Evolutionary conservation across 2,113 vertebrate genomes (phyloP), one percentile per base, ranked within the genome.

Genomic region (Apteryx mantelli): DNA sequence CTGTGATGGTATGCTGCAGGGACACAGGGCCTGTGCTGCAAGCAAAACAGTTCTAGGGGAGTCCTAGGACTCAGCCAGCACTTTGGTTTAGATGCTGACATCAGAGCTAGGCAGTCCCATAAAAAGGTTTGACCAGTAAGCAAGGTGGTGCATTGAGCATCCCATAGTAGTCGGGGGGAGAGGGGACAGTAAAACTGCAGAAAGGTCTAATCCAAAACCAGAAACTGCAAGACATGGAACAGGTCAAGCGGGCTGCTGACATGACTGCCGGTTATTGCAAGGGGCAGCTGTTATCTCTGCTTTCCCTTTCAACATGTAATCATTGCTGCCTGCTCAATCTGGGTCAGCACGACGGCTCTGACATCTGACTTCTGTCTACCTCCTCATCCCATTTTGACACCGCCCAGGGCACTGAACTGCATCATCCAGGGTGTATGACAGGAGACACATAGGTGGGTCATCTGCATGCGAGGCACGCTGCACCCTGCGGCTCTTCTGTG

Each of bases 201-300:
- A 65, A 44, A 52, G 14, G 19, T 21, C 42, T 65, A 9, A 48
- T 26, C 30, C 25, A 28, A 83, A 65, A 65, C 8, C 42, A 56
- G 50, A 18, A 71, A 16, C 42, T 10, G 30, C 8, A n/a, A 26
- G 40, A 65, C 14, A 69, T 7, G 34, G 22, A 25, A 30, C 25
- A 48, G 38, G 26, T 26, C 50, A 8, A 16, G 66, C 0, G 3
- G 64, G 48, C 58, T 26, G 10, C 65, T 20, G 38, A 40, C 28
- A 16, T 0, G 2, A 11, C 40, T 18, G n/a, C 25, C 1, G 2
- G 68, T 34, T 36, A 60, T 21, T 1, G 3, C 24, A 55, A 30
- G 4, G 30, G 36, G 34, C 38, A 70, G 46, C 28, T 78, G 26
- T 50, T 8, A 26, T 7, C 25, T 42, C 44, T 36, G 17, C 28